A percentile compares a stretch with the other conserved stretches of the same genome.
These are phyloP conservation scores for Rhabdophis nuchalis DNA, from an alignment of 2,797 vertebrate species.

Conservation along the genomic window DNA sequence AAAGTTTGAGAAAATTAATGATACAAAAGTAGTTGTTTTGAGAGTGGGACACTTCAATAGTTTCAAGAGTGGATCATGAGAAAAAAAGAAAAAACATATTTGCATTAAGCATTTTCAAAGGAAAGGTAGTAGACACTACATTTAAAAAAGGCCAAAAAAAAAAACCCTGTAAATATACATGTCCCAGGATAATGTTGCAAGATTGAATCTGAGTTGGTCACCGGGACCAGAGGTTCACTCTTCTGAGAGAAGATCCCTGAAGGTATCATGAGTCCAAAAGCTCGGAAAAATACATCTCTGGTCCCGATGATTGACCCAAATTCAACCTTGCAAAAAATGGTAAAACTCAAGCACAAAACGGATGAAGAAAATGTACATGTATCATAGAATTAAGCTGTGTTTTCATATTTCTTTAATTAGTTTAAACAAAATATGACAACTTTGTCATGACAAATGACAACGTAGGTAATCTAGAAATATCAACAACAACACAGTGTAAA, in stretches of 20 bases:
- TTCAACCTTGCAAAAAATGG: background rate
- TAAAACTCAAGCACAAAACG: background rate
- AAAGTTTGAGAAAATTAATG: background rate
- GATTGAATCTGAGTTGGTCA: background rate
- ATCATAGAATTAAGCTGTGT: background rate
- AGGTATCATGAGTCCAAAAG: background rate
- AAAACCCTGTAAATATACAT: background rate
- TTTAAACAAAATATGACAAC: background rate
- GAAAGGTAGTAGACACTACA: background rate
- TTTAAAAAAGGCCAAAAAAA: background rate
- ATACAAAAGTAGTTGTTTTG: background rate
- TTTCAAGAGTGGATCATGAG: background rate
- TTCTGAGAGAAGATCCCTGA: background rate
- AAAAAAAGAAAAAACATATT: background rate
- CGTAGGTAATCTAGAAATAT: background rate
- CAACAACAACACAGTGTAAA: background rate
- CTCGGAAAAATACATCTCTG: background rate
- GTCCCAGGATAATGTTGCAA: background rate
- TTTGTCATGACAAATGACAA: background rate
- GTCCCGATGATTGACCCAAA: background rate
- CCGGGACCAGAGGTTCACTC: background rate
- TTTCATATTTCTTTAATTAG: background rate
- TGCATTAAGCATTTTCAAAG: background rate
- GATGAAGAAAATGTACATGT: background rate
- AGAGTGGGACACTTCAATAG: background rate